A percentile compares a stretch with the other conserved stretches of the same genome.
Evolutionary conservation across 2,113 vertebrate species (phyloP).

Genomic region (Bombycilla garrulus): DNA sequence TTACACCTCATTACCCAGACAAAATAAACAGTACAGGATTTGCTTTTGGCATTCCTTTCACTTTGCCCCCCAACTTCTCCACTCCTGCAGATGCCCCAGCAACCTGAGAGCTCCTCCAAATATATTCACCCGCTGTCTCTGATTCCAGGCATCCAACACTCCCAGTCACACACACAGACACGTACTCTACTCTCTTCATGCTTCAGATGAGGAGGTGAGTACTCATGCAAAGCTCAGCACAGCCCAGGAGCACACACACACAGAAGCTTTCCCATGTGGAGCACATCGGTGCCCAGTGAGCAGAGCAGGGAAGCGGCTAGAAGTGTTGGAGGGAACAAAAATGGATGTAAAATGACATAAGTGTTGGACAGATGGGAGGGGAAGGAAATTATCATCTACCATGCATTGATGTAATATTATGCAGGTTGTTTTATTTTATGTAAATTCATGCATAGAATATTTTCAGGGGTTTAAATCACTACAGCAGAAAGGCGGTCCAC

Average conservation of each 20-base stretch:
- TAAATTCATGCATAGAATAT: neutral
- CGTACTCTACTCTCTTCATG: neutral
- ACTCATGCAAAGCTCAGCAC: neutral
- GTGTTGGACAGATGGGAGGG: neutral
- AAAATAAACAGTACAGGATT: neutral
- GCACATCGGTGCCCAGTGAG: fast-evolving
- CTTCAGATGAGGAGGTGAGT: fast-evolving
- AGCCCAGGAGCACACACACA: neutral
- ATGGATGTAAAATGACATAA: neutral
- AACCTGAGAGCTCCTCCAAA: neutral
- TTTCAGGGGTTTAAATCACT: neutral
- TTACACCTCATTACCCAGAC: neutral
- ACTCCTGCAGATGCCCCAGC: neutral
- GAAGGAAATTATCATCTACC: neutral
- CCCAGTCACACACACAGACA: neutral
- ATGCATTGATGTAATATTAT: neutral
- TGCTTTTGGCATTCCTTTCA: neutral
- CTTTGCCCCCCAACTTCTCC: neutral
- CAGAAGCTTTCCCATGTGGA: neutral
- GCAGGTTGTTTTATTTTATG: neutral
- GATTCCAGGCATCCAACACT: neutral
- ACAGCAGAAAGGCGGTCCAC: neutral
- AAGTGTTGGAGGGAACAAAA: neutral
- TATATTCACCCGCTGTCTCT: neutral
- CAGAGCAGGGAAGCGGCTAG: neutral